These are phyloP conservation scores for Andrena chrysosceles DNA, from an alignment of 2,888 invertebrate species.

Conservation along the genomic window DNA sequence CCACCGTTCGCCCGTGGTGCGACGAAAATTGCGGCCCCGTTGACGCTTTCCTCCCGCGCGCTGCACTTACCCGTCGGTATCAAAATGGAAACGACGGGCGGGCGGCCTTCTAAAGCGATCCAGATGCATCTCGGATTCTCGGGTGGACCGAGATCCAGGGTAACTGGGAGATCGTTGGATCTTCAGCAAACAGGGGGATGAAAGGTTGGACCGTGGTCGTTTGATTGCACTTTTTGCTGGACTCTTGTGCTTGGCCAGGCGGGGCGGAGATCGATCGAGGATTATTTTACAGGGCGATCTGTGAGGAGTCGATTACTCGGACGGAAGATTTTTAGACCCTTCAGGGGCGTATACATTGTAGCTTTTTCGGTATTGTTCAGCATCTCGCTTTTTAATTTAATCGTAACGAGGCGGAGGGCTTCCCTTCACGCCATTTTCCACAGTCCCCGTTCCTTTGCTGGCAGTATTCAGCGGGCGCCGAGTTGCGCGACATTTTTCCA, in stretches of 20 bases:
- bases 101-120: neutral
- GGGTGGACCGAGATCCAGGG: neutral
- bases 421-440: too few relatives aligned
- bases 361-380: too few relatives aligned
- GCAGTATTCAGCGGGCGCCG: neutral
- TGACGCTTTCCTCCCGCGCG: conserved; percentile 14
- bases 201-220: neutral
- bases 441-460: too few relatives aligned
- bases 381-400: too few relatives aligned
- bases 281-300: too few relatives aligned
- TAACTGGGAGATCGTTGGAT: neutral
- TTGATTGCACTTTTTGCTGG: neutral
- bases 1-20: conserved; percentile 8
- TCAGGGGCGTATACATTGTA: too few relatives aligned
- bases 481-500: conserved; percentile 18
- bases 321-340: too few relatives aligned
- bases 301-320: too few relatives aligned
- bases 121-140: conserved; percentile 7
- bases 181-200: neutral
- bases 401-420: too few relatives aligned
- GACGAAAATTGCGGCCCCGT: conserved; percentile 45
- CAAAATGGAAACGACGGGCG: conserved; percentile 3
- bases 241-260: neutral
- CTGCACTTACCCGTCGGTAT: conserved; percentile 15
- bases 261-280: too few relatives aligned